These are phyloP conservation scores for Spilosoma lubricipeda DNA, from an alignment of 2,888 invertebrate genomes.

Conservation along the genomic window DNA sequence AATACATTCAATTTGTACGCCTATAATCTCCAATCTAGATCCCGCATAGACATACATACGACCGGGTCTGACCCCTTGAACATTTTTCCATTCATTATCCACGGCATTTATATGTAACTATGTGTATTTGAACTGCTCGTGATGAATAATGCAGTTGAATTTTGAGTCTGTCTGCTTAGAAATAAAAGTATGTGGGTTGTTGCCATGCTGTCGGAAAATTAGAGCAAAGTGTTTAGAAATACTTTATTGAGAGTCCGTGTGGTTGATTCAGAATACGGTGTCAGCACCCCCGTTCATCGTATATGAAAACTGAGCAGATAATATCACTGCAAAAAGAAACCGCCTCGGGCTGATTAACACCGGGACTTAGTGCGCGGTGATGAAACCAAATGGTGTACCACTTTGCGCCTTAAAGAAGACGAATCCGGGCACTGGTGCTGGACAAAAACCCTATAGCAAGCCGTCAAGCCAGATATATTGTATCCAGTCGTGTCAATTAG, in stretches of 20 bases:
- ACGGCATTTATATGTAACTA: conserved; percentile 17
- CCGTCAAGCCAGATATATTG: too few species aligned
- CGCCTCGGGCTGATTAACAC: too few species aligned
- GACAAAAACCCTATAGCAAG: too few species aligned
- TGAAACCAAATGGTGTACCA: too few species aligned
- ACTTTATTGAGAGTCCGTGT: neutral
- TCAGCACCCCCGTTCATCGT: too few species aligned
- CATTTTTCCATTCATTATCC: conserved; percentile 31
- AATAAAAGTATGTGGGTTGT: conserved; percentile 19
- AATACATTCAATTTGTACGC: conserved; percentile 7
- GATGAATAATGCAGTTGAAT: conserved; percentile 53
- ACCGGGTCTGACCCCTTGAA: conserved; percentile 36
- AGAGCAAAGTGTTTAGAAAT: neutral
- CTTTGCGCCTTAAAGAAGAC: too few species aligned
- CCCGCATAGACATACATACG: conserved; percentile 24
- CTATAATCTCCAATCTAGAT: conserved; percentile 36
- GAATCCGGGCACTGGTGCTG: too few species aligned
- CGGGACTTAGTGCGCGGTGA: too few species aligned
- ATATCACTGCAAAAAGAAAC: too few species aligned
- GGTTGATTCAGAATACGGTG: too few species aligned
- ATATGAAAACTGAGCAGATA: too few species aligned
- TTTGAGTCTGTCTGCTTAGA: conserved; percentile 38
- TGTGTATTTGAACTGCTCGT: conserved; percentile 20
- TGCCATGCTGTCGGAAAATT: neutral
- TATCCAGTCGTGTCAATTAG: too few species aligned